A percentile compares a stretch with the other conserved stretches of the same genome.
phyloP scores from a whole-genome alignment of 2,797 vertebrate genomes.

The Malacoctenus gilli region DNA sequence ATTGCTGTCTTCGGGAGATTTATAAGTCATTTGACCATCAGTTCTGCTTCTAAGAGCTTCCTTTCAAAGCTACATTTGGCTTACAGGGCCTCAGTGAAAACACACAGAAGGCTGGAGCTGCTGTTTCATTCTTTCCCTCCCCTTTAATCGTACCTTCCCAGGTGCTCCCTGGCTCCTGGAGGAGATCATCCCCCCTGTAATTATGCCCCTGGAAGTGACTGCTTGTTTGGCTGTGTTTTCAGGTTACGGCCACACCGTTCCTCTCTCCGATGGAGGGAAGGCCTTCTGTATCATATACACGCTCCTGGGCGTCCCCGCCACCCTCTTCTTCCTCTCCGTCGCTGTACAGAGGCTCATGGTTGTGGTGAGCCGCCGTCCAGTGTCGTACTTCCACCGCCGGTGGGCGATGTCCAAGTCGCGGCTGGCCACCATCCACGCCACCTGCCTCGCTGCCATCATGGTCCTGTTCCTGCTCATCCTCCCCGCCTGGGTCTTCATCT shows the following conservation, averaged over 20 bases:
- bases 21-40: too few relatives aligned
- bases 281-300: slow-evolving; percentile 95
- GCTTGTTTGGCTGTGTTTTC: slow-evolving; percentile 38
- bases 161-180: slow-evolving; percentile 11
- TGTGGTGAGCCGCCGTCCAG: slow-evolving; percentile 82
- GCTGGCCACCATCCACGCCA: slow-evolving; percentile 84
- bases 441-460: slow-evolving; percentile 77
- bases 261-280: slow-evolving; percentile 94
- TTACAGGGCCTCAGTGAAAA: too few relatives aligned
- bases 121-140: not conserved
- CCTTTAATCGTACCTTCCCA: not conserved
- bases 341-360: slow-evolving; percentile 90
- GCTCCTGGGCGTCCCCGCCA: slow-evolving; percentile 91
- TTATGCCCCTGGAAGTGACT: slow-evolving; percentile 22
- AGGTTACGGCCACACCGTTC: slow-evolving; percentile 97
- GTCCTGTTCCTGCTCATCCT: slow-evolving; percentile 87
- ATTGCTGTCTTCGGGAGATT: too few relatives aligned
- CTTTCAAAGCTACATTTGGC: too few relatives aligned
- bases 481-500: slow-evolving; percentile 88
- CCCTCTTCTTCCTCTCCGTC: slow-evolving; percentile 91
- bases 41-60: too few relatives aligned
- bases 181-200: slow-evolving; percentile 17
- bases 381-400: slow-evolving; percentile 87
- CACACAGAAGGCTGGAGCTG: too few relatives aligned
- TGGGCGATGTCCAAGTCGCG: slow-evolving; percentile 88